Base-by-base conservation (phyloP, 2,113 vertebrate genomes). In the Pangasianodon gigas region DNA sequence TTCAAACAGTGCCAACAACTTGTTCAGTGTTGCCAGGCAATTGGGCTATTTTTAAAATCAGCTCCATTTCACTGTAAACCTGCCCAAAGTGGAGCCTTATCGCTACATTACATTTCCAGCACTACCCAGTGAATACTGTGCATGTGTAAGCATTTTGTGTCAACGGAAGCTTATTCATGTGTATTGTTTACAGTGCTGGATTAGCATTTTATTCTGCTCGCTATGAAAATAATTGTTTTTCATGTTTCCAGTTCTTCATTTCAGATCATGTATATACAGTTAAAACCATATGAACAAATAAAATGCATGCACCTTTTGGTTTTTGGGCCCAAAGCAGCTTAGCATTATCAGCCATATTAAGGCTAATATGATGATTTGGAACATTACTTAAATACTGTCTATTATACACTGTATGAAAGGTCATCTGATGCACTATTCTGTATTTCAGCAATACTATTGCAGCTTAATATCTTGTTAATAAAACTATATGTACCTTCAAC, bases 41-140 rank as follows among this genome's bases (percentile, higher is more conserved):
- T 83, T 10, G 29, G 52, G 52, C 80, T 83, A 58, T 83, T 83
- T 83, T 83, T 83, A 83, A 83, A 58, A 56, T 41, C 80, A 37
- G 51, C 51, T 56, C n/a, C 80, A 56, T 52, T 82, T 82, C n/a
- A 83, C 52, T 58, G 32, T 37, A 24, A 83, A 56, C 52, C n/a
- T 21, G 2, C 51, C n/a, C 52, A 82, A 82, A 82, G n/a, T 56
- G 32, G n/a, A 83, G 80, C 29, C 3, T 83, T 56, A 37, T 81
- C 18, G 2, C 80, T 82, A 0, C 7, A 32, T 82, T 32, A 54
- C 11, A 54, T 54, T 52, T 16, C 8, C 18, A 16, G 51, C 48
- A 80, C n/a, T 29, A 6, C 19, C 6, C 32, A 37, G n/a, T 37
- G 67, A 71, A 71, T 71, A 37, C 32, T 13, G 26, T 67, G 29